Percentiles rank a stretch among this genome's conserved stretches.
phyloP scores from a whole-genome alignment of 2,797 vertebrate species.

The Ispidina picta region DNA sequence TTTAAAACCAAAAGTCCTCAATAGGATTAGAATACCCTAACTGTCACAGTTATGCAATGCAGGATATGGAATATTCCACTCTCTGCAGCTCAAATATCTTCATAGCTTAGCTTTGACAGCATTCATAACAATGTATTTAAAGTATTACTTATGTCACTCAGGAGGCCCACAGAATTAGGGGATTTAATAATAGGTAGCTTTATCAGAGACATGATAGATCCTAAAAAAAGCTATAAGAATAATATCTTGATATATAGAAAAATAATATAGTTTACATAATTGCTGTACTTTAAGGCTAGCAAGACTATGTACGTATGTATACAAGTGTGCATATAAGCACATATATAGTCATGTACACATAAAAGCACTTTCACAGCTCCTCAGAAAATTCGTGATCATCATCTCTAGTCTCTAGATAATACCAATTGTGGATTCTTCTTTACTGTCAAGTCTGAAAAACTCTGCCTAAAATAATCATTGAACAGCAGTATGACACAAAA shows the following conservation, averaged over 20 bases:
- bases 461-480: not conserved
- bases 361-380: not conserved
- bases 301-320: not conserved
- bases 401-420: not conserved
- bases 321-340: not conserved
- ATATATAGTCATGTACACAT: not conserved
- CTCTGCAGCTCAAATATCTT: not conserved
- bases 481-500: not conserved
- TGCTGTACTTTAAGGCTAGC: not conserved
- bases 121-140: constrained; percentile 21
- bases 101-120: constrained; percentile 1
- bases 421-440: not conserved
- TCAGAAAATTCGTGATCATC: not conserved
- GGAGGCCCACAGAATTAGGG: constrained; percentile 15
- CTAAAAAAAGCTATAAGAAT: not conserved
- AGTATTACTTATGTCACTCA: constrained; percentile 48
- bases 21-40: not conserved
- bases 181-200: not conserved
- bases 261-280: not conserved
- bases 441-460: not conserved
- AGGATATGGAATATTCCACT: not conserved
- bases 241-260: not conserved
- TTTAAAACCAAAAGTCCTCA: not conserved
- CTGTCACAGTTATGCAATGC: not conserved
- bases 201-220: not conserved